phyloP scores from a whole-genome alignment of 2,888 invertebrate species.

The Drosophila infuscata region DNA sequence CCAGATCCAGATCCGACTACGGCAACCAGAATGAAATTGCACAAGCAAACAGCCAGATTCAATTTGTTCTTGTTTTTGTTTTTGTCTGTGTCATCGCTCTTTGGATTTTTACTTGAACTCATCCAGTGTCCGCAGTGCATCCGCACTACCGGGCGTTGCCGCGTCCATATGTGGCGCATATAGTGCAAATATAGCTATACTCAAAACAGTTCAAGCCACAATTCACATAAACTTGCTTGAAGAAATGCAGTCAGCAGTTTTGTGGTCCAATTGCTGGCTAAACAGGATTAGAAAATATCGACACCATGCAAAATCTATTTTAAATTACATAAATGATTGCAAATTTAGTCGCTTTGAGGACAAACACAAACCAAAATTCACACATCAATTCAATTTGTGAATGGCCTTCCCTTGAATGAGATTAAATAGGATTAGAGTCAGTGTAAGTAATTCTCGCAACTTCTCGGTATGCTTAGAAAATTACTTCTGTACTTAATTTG shows the following conservation, averaged over 20 bases:
- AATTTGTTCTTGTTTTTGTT: conserved; percentile 35
- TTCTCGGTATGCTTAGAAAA: background rate
- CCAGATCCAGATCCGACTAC: conserved; percentile 21
- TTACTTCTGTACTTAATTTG: background rate
- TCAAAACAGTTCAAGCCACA: conserved; percentile 18
- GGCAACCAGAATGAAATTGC: conserved; percentile 57
- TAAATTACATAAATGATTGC: conserved; percentile 11
- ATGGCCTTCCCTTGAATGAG: background rate
- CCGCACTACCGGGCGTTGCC: conserved; percentile 41
- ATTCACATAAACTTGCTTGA: conserved; percentile 26
- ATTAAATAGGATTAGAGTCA: conserved; percentile 6
- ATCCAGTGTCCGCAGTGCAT: conserved; percentile 19
- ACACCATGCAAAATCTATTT: conserved; percentile 1
- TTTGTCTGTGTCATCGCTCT: conserved; percentile 11
- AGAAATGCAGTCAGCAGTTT: conserved; percentile 33
- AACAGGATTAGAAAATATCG: conserved; percentile 9
- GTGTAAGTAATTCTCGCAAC: background rate
- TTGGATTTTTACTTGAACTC: conserved; percentile 26
- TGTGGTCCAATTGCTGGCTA: conserved; percentile 5
- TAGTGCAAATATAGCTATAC: conserved; percentile 13
- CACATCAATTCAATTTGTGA: background rate
- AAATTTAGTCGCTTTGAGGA: background rate
- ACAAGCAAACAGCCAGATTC: conserved; percentile 62
- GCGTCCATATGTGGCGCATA: conserved; percentile 24
- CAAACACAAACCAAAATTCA: background rate